Evolutionary conservation across 2,888 invertebrate genomes (phyloP).

Genomic region (Caprella mutica): DNA sequence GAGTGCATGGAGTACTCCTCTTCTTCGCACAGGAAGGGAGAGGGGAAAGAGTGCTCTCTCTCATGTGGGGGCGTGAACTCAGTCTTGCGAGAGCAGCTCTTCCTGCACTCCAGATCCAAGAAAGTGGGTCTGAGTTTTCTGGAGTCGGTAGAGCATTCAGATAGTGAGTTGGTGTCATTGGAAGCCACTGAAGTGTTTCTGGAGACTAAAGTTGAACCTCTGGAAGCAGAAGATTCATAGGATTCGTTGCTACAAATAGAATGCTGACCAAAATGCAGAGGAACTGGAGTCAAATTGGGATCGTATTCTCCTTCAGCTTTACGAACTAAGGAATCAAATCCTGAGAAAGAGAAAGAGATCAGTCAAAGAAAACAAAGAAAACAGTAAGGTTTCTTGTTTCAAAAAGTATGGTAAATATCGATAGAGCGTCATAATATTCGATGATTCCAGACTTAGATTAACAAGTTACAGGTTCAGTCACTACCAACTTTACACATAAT

Average conservation of each 20-base stretch:
- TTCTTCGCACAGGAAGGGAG: slow-evolving; percentile 10
- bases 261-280: slow-evolving; percentile 14
- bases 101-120: slow-evolving; percentile 52
- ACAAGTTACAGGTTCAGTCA: too few species aligned
- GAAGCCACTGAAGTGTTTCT: neutral
- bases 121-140: slow-evolving; percentile 48
- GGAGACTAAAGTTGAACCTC: neutral
- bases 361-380: too few species aligned
- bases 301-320: slow-evolving; percentile 16
- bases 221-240: slow-evolving; percentile 3
- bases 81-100: slow-evolving; percentile 30
- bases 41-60: slow-evolving; percentile 22
- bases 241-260: slow-evolving; percentile 24
- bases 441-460: too few species aligned
- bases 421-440: too few species aligned
- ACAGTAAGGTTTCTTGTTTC: too few species aligned
- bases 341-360: too few species aligned
- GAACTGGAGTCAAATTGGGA: neutral
- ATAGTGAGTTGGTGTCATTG: slow-evolving; percentile 2
- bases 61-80: slow-evolving; percentile 35
- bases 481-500: too few species aligned
- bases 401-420: too few species aligned
- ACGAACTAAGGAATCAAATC: slow-evolving; percentile 28
- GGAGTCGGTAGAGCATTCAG: slow-evolving; percentile 11
- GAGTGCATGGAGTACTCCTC: slow-evolving; percentile 15